Evolutionary conservation across 2,113 vertebrate genomes (phyloP).

Genomic region (Petaurus breviceps): DNA sequence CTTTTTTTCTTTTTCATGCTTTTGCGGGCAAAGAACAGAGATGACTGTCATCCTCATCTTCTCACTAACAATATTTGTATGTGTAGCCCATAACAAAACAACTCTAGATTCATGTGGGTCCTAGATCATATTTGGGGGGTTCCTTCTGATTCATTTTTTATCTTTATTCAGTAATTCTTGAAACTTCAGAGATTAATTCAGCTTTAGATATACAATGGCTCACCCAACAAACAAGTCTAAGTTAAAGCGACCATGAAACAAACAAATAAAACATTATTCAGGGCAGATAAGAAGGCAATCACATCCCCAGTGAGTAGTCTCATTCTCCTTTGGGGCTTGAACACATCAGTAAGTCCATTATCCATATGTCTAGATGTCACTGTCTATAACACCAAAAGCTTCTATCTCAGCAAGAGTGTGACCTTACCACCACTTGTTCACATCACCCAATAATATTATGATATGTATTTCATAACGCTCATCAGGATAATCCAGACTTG

Average conservation of each 20-base stretch:
- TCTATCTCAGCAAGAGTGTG: conserved; percentile 1
- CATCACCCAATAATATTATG: not conserved
- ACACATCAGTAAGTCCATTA: not conserved
- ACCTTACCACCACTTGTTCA: not conserved
- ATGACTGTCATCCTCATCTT: not conserved
- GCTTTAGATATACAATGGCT: not conserved
- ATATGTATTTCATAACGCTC: conserved; percentile 20
- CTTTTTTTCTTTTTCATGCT: not conserved
- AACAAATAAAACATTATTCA: not conserved
- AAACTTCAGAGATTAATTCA: not conserved
- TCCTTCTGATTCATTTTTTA: not conserved
- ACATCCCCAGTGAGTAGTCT: not conserved
- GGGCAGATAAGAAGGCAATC: not conserved
- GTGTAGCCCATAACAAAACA: not conserved
- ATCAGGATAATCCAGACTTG: conserved; percentile 26
- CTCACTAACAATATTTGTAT: not conserved
- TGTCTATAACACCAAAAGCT: not conserved
- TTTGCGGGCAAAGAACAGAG: not conserved
- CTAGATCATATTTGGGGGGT: not conserved
- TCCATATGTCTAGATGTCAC: not conserved
- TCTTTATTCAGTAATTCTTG: not conserved
- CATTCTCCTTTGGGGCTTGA: not conserved
- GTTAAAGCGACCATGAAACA: not conserved
- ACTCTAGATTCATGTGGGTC: not conserved
- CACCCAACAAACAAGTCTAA: no score